A percentile compares a stretch with the other conserved stretches of the same genome.
Conservation (phyloP, 92 coral and sea anemone genomes). For the Heteractis magnifica region DNA sequence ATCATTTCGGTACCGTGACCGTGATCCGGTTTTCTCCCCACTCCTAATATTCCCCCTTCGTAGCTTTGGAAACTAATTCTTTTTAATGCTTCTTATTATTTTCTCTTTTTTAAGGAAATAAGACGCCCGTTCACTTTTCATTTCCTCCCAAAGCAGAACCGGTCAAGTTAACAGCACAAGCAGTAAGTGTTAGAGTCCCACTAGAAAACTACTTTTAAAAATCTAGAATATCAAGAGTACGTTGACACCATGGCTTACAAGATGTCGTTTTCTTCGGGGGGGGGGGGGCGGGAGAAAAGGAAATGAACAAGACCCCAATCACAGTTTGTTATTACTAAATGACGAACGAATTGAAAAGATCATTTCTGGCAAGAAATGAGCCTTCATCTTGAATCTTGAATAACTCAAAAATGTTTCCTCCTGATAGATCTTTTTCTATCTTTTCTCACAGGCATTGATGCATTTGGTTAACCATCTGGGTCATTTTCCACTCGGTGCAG, state of each 20-base stretch:
- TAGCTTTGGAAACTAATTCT: background rate
- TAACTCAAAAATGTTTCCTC: background rate
- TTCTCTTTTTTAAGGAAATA: conserved; percentile 21
- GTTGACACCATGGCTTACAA: no score
- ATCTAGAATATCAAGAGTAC: no score
- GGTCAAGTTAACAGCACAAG: conserved; percentile 75
- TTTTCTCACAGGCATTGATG: conserved; percentile 59
- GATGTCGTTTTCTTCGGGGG: background rate
- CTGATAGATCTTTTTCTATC: background rate
- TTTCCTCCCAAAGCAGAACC: conserved; percentile 82
- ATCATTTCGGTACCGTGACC: background rate
- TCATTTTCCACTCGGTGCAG: conserved; percentile 95
- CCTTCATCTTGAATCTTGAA: no score
- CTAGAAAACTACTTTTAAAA: background rate
- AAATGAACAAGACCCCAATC: no score
- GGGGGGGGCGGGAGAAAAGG: background rate
- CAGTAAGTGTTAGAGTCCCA: conserved; percentile 54
- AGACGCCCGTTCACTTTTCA: conserved; percentile 47
- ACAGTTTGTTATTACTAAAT: no score
- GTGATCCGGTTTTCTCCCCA: no score
- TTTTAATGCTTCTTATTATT: conserved; percentile 8
- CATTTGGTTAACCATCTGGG: conserved; percentile 87
- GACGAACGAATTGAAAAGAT: no score
- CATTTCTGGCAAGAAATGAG: background rate
- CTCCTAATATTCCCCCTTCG: background rate